Conservation (phyloP, 2,888 invertebrate species). For the Cataglyphis rosenhaueri region DNA sequence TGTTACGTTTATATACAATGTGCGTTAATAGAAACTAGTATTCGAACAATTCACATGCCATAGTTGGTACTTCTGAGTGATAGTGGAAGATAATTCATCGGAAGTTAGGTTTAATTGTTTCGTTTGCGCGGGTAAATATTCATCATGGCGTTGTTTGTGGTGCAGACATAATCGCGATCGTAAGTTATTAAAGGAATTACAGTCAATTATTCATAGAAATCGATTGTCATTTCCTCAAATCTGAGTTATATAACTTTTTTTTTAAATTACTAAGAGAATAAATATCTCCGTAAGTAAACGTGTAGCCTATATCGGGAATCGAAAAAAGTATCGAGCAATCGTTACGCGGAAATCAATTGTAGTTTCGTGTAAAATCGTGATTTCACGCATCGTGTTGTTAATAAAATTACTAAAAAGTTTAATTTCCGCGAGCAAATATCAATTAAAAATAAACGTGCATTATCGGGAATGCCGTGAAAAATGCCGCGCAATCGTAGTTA, state of each 20-base stretch:
- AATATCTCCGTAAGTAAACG: not conserved
- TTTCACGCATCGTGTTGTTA: not conserved
- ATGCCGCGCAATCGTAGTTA: not conserved
- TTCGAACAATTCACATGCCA: not conserved
- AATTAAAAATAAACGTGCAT: not conserved
- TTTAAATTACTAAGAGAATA: not conserved
- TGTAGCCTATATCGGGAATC: not conserved
- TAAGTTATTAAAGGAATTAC: not conserved
- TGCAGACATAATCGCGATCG: not conserved
- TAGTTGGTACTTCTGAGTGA: not conserved
- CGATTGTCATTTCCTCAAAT: not conserved
- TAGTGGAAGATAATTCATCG: no score
- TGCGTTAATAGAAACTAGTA: not conserved
- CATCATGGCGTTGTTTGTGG: not conserved
- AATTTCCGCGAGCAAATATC: not conserved
- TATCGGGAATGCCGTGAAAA: constrained; percentile 2
- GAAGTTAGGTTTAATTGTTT: not conserved
- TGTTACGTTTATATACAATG: not conserved
- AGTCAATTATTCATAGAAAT: not conserved
- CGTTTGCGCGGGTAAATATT: not conserved
- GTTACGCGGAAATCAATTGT: no score
- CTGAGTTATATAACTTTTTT: not conserved
- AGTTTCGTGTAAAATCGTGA: not conserved
- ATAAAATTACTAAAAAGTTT: not conserved
- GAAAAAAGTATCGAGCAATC: not conserved